Conservation (phyloP, 2,113 vertebrate species). For the Microtus richardsoni region DNA sequence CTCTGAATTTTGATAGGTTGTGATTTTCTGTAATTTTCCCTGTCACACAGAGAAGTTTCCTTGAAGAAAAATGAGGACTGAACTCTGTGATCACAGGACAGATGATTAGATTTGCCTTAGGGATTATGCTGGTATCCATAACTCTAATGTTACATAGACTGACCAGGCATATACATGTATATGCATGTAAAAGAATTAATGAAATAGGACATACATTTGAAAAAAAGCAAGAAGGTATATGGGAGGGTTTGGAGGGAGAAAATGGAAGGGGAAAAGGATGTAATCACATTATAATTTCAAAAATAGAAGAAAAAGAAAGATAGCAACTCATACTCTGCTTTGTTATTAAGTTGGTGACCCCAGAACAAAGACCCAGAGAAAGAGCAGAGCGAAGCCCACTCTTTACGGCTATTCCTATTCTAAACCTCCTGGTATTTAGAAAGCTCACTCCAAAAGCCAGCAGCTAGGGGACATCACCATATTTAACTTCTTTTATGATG, state of each 20-base stretch:
- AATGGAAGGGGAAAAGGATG: background rate
- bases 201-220: background rate
- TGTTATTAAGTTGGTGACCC: background rate
- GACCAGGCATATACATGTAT: background rate
- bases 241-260: background rate
- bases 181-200: background rate
- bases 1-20: background rate
- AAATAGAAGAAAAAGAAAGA: background rate
- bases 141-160: background rate
- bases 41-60: background rate
- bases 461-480: conserved; percentile 1
- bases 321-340: background rate
- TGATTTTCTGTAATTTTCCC: background rate
- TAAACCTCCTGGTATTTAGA: conserved; percentile 12
- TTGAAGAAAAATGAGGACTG: background rate
- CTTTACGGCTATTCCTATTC: background rate
- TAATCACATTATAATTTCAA: background rate
- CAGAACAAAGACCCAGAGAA: background rate
- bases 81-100: background rate
- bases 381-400: background rate
- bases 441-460: conserved; percentile 39
- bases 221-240: background rate
- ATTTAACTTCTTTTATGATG: conserved; percentile 63
- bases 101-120: background rate
- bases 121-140: background rate